Conservation (phyloP, 1,140 invertebrate species). For the Phymastichus coffea region DNA sequence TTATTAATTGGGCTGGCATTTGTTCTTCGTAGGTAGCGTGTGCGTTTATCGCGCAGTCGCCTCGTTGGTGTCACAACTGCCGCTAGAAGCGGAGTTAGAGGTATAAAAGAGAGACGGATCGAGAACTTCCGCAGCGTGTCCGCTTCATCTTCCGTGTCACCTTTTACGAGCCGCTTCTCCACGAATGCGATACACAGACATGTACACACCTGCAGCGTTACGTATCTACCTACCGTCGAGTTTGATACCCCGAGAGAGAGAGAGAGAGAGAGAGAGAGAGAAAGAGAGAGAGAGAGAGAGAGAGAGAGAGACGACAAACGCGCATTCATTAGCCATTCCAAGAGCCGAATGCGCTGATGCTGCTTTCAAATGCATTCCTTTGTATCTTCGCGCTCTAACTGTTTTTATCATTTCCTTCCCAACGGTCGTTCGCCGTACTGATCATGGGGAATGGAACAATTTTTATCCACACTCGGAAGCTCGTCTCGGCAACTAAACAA, state of each 20-base stretch:
- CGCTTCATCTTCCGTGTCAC: neutral
- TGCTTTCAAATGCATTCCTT: too few relatives aligned
- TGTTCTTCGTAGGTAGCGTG: conserved; percentile 4
- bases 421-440: neutral
- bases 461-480: too few relatives aligned
- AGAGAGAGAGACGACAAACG: too few relatives aligned
- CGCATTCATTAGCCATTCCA: neutral
- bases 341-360: neutral
- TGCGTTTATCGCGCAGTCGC: neutral
- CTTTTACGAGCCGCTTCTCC: conserved; percentile 1
- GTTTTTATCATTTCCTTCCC: neutral
- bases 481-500: too few relatives aligned
- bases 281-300: too few relatives aligned
- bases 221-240: neutral
- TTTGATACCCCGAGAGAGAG: neutral
- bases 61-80: neutral
- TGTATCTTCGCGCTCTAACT: too few relatives aligned
- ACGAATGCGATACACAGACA: conserved; percentile 11
- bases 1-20: neutral
- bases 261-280: too few relatives aligned
- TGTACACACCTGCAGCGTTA: conserved; percentile 5
- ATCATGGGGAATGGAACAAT: conserved; percentile 16
- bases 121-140: conserved; percentile 4
- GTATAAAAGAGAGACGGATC: neutral
- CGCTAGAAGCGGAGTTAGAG: neutral